Evolutionary conservation across 2,888 invertebrate genomes (phyloP).

Genomic region (Agonopterix subpropinquella): DNA sequence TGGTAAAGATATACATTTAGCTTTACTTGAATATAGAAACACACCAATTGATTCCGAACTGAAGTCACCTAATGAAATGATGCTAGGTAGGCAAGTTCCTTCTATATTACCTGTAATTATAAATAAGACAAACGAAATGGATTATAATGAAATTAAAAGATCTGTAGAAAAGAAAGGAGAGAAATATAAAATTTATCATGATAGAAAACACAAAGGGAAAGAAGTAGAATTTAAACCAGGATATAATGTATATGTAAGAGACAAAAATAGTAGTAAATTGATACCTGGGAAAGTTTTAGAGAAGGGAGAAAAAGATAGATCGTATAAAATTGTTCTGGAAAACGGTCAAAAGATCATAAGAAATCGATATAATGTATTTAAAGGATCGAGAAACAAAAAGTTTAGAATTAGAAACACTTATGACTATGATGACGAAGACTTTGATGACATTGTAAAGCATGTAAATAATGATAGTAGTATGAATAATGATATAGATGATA

Average conservation of each 20-base stretch:
- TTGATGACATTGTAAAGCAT: too few species aligned
- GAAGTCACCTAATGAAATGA: slow-evolving; percentile 5
- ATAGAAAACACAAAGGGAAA: slow-evolving; percentile 3
- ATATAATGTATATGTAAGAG: slow-evolving; percentile 5
- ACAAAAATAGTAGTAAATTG: slow-evolving; percentile 5
- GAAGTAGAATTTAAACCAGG: not conserved
- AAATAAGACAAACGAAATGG: not conserved
- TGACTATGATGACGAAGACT: not conserved
- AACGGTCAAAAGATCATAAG: slow-evolving; percentile 4
- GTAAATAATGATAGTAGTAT: too few species aligned
- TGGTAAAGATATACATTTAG: slow-evolving; percentile 5
- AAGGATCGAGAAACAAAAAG: not conserved
- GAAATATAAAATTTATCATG: slow-evolving; percentile 6
- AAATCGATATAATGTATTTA: slow-evolving; percentile 5
- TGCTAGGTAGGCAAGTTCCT: slow-evolving; percentile 2
- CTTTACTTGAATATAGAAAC: slow-evolving; percentile 7
- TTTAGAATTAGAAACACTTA: not conserved
- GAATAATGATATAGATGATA: too few species aligned
- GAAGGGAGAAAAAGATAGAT: not conserved
- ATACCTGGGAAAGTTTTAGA: slow-evolving; percentile 3
- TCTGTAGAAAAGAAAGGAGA: not conserved
- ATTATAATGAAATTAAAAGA: not conserved
- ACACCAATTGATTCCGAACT: slow-evolving; percentile 4
- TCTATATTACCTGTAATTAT: slow-evolving; percentile 1
- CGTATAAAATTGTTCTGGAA: slow-evolving; percentile 4